Percentiles rank a stretch among this genome's conserved stretches.
phyloP scores from a whole-genome alignment of 2,888 invertebrate genomes.

The Brenthis ino region DNA sequence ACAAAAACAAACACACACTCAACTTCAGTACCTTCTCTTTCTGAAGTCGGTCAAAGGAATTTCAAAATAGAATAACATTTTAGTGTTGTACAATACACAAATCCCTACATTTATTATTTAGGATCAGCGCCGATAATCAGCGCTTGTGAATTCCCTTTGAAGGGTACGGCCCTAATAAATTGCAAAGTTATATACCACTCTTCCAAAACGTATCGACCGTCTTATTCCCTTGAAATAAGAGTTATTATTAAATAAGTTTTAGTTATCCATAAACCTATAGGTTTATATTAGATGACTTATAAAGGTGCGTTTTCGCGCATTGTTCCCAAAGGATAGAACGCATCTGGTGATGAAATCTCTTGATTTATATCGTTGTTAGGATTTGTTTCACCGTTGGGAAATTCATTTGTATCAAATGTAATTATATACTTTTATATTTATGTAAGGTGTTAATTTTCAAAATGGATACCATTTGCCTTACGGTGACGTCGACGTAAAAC shows the following conservation, averaged over 20 bases:
- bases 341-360: conserved; percentile 57
- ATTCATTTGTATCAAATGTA: conserved; percentile 22
- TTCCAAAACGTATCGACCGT: background rate
- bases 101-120: conserved; percentile 64
- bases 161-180: conserved; percentile 49
- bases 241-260: background rate
- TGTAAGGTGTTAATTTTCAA: too few species aligned
- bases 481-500: too few species aligned
- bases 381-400: conserved; percentile 36
- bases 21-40: too few species aligned
- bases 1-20: too few species aligned
- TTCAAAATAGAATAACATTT: conserved; percentile 6
- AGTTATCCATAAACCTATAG: background rate
- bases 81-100: conserved; percentile 26
- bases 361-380: conserved; percentile 44
- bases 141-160: conserved; percentile 57
- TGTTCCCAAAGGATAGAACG: conserved; percentile 49
- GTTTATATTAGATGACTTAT: conserved; percentile 42
- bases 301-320: conserved; percentile 42
- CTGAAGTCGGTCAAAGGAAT: background rate
- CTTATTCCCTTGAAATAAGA: conserved; percentile 8
- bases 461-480: too few species aligned
- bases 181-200: conserved; percentile 10
- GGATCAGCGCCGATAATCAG: conserved; percentile 64
- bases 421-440: conserved; percentile 16